Percentiles rank a stretch among this genome's conserved stretches.
Conservation (phyloP, 2,113 vertebrate genomes). For the Brachypodius melanocephalos region DNA sequence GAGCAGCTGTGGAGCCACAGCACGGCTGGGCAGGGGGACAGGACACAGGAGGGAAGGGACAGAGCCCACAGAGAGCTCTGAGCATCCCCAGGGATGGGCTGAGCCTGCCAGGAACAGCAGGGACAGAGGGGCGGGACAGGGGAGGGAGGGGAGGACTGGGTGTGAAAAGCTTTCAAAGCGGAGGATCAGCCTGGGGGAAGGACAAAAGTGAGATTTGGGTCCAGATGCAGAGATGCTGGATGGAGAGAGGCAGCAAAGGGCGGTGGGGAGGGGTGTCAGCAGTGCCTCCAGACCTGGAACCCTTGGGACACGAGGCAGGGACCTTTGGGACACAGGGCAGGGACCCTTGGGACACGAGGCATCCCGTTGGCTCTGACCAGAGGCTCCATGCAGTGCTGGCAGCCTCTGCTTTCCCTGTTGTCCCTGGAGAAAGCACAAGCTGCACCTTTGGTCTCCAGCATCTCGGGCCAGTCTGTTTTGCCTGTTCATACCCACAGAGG, state of each 20-base stretch:
- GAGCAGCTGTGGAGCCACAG: neutral
- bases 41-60: neutral
- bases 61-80: neutral
- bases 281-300: neutral
- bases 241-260: neutral
- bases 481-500: neutral
- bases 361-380: neutral
- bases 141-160: neutral
- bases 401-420: neutral
- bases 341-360: no score
- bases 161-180: fast-evolving
- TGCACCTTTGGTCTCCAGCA: fast-evolving
- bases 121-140: neutral
- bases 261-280: fast-evolving
- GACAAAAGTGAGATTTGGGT: neutral
- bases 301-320: neutral
- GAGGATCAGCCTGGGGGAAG: neutral
- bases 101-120: neutral
- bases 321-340: no score
- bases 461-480: neutral
- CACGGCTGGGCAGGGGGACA: no score
- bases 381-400: fast-evolving
- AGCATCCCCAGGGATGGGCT: no score
- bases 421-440: neutral
- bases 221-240: neutral